Evolutionary conservation across 1,140 invertebrate species (phyloP), one percentile per base, ranked within the genome.

Genomic region (Achatina immaculata): DNA sequence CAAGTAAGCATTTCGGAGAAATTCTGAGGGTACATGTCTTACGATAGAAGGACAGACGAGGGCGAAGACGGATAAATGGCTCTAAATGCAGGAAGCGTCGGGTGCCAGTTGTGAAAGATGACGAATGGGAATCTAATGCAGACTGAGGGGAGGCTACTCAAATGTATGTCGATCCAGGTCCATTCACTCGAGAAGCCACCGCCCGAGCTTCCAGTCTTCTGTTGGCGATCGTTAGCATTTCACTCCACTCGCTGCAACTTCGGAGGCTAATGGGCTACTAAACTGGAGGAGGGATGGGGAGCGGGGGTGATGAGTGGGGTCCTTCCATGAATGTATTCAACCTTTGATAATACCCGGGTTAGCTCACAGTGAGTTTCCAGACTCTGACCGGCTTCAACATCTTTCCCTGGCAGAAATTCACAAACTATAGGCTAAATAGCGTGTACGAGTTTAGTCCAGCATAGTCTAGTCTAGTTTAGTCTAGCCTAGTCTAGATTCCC

Each of bases 91-190:
- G 58, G 58, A 62, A 62, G 28, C 28, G 28, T 31, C 58, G 58
- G 31, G n/a, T 62, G 28, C 28, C 16, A n/a, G 58, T 62, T 31
- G 28, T 4, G 16, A 34, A 19, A 4, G n/a, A 62, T 62, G 58
- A 62, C 58, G 58, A 62, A 62, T 62, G 58, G n/a, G 16, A 19
- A 62, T 31, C 58, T 62, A 62, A 62, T 62, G 58, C 58, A 62
- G 58, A 62, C 58, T 31, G 58, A 62, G n/a, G 16, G 58, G 31
- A 31, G 58, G 58, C 58, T 31, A 62, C 31, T 62, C n/a, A 62
- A 62, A 28, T 31, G 58, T 34, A 6, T n/a, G 58, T 62, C n/a
- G 58, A 62, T 62, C 58, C 58, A 28, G n/a, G 28, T 31, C 58
- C n/a, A 62, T 62, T 62, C 58, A 62, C 31, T 28, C 58, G 31